Evolutionary conservation across 2,113 vertebrate genomes (phyloP), one percentile per base, ranked within the genome.

Genomic region (Colius striatus): DNA sequence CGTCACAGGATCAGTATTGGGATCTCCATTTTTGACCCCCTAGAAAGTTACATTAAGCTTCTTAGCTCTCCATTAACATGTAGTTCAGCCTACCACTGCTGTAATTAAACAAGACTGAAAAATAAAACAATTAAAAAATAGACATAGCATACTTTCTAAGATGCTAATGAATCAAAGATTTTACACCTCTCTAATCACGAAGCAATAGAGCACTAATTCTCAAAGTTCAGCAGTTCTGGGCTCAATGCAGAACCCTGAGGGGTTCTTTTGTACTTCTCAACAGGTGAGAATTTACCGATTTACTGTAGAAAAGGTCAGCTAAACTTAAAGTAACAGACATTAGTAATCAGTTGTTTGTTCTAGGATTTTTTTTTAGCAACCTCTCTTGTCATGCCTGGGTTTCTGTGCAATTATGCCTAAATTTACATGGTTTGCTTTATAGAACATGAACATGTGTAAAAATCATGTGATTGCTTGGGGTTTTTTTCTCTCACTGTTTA

Each of bases 381-480:
- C 0, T 17, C 16, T 65, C 26, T 57, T 11, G 8, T 62, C 3
- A 5, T 63, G 71, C 30, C 16, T 54, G n/a, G 17, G 23, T 5
- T 81, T 93, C n/a, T 53, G 8, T 30, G 26, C 4, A 26, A 10
- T 66, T 74, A 74, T 82, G 5, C 18, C 36, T 62, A 19, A 20
- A 50, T 8, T 71, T 21, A 21, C 13, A 23, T 11, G 3, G 5
- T 50, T 91, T 54, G 3, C 1, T 71, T 79, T 87, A 66, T 62
- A 66, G 53, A 90, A 62, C 15, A 2, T 53, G 18, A 84, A 66
- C 3, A 11, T 14, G 2, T 54, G 9, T 53, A 6, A 7, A 65
- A 70, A 73, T 54, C 7, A 7, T 2, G 1, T 43, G 5, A 60
- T 36, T 9, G 8, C 7, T 79, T 53, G 4, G 2, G 0, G 5